A percentile compares a stretch with the other conserved stretches of the same genome.
These are phyloP conservation scores for Carlito syrichta DNA, from an alignment of 2,113 vertebrate genomes.

Conservation along the genomic window DNA sequence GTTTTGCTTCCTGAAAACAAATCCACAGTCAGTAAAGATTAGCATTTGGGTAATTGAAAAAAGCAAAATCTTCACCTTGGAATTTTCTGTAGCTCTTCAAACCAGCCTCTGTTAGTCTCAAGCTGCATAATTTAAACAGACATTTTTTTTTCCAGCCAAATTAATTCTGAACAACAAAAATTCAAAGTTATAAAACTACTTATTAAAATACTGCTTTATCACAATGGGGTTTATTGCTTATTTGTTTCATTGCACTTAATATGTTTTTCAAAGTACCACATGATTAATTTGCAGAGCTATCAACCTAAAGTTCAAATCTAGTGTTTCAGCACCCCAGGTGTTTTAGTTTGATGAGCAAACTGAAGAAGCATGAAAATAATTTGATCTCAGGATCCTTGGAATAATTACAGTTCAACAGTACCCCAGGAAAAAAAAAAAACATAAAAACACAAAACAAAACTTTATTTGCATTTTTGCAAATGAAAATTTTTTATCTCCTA, in stretches of 20 bases:
- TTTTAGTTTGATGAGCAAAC: slow-evolving; percentile 62
- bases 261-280: slow-evolving; percentile 33
- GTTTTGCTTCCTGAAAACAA: slow-evolving; percentile 83
- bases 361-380: slow-evolving; percentile 54
- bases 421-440: not conserved
- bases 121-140: slow-evolving; percentile 15
- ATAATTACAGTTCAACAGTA: slow-evolving; percentile 40
- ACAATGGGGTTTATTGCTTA: not conserved
- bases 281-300: slow-evolving; percentile 55
- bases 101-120: not conserved
- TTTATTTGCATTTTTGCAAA: slow-evolving; percentile 57
- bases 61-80: not conserved
- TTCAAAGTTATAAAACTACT: slow-evolving; percentile 28
- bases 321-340: slow-evolving; percentile 50
- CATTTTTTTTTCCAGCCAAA: slow-evolving; percentile 7
- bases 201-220: slow-evolving; percentile 28
- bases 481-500: slow-evolving; percentile 45
- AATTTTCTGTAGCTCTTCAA: slow-evolving; percentile 20
- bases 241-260: slow-evolving; percentile 41
- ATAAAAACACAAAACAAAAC: slow-evolving; percentile 40
- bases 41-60: not conserved
- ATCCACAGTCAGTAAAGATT: not conserved
- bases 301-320: slow-evolving; percentile 48
- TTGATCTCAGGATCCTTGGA: slow-evolving; percentile 46
- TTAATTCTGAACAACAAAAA: slow-evolving; percentile 51